phyloP scores from a whole-genome alignment of 2,888 invertebrate genomes.

The Geophilus truncorum region DNA sequence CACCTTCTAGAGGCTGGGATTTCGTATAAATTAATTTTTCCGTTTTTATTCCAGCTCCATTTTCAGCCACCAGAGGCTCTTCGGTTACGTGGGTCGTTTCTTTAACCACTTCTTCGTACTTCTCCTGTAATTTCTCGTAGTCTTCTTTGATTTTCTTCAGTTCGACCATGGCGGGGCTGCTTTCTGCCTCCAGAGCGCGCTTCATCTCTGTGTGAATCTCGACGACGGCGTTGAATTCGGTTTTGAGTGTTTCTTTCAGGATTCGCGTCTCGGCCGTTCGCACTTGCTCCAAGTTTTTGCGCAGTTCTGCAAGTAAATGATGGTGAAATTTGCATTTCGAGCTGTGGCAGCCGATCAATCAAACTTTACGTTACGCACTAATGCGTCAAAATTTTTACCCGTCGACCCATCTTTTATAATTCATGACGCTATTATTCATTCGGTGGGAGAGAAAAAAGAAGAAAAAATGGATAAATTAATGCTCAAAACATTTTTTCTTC shows the following conservation, averaged over 20 bases:
- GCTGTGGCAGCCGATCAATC: not conserved
- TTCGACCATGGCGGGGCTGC: slow-evolving; percentile 1
- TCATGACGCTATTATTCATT: slow-evolving; percentile 8
- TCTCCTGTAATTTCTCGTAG: slow-evolving; percentile 28
- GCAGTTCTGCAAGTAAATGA: slow-evolving; percentile 6
- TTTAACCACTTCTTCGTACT: slow-evolving; percentile 29
- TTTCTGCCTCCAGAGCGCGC: not conserved
- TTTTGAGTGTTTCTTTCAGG: slow-evolving; percentile 19
- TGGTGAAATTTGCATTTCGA: not conserved
- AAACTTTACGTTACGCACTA: not conserved
- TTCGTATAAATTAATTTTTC: not conserved
- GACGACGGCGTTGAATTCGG: slow-evolving; percentile 10
- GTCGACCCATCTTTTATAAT: not conserved
- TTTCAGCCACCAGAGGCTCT: not conserved
- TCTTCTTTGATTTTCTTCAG: slow-evolving; percentile 31
- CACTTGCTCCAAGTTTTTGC: slow-evolving; percentile 28
- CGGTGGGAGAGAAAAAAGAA: too few species aligned
- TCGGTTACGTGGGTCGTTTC: not conserved
- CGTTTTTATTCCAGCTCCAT: not conserved
- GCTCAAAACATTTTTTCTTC: too few species aligned
- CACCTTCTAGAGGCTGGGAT: not conserved
- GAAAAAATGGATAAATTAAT: too few species aligned
- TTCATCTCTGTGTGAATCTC: slow-evolving; percentile 30
- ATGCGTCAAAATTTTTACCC: not conserved
- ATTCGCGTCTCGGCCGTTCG: not conserved